Base-by-base conservation (phyloP, 2,113 vertebrate species). In the Junco hyemalis region DNA sequence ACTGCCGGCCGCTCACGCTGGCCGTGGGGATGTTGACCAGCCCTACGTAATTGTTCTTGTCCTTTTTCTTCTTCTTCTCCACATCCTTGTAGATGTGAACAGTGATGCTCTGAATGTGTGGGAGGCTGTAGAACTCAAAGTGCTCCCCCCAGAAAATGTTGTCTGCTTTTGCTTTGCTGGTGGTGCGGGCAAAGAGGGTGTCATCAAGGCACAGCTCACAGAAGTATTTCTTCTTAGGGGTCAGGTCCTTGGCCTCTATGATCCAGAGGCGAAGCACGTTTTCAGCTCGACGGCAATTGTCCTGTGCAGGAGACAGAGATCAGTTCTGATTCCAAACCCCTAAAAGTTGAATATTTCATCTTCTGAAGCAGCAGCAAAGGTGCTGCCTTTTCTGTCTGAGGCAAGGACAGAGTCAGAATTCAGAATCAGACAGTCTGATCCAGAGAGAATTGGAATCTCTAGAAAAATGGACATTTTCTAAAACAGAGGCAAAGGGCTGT, bases 141-240 rank as follows among this genome's bases (percentile, higher is more conserved):
- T 99, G 98, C 97, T 99, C 99, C 3, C 99, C 99, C 99, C 99
- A 99, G 97, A 99, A 99, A 64, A 99, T 98, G 96, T 98, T 98
- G 89, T 99, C 99, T 8, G 98, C 97, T 87, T 99, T 99, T 31
- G 98, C 98, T 98, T 99, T 99, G 98, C 99, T 99, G 97, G 99
- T 99, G 97, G 99, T 99, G 63, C 99, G 98, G 74, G 99, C 99
- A 92, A 99, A 99, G 51, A 99, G 98, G 21, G 98, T 98, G 94
- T 99, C 99, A 71, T 99, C 99, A 97, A 99, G 98, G 91, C 99
- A 99, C 95, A 99, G 97, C 98, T 99, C 99, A 82, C 99, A 99
- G 96, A 99, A 99, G 53, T 99, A 99, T 71, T 98, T 99, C 98
- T 99, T 99, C 96, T 99, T 99, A 12, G 99, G 98, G 40, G 99